Evolutionary conservation across 2,113 vertebrate genomes (phyloP).

Genomic region (Aphyosemion australe): DNA sequence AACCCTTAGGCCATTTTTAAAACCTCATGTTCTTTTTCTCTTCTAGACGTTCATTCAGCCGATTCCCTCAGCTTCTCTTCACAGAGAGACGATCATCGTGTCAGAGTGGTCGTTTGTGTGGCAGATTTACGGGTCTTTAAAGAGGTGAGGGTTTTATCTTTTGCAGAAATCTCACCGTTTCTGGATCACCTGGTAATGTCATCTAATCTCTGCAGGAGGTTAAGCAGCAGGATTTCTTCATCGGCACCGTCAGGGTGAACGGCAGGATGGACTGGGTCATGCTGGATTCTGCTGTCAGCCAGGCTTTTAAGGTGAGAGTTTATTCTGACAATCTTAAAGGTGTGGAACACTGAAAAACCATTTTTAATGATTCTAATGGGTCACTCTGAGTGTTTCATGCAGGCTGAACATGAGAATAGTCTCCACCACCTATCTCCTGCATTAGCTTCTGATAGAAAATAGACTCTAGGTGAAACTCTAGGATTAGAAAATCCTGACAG

Average conservation of each 20-base stretch:
- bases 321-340: neutral
- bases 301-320: slow-evolving; percentile 89
- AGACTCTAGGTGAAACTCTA: no score
- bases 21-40: neutral
- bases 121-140: slow-evolving; percentile 90
- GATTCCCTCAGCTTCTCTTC: slow-evolving; percentile 81
- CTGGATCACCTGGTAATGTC: neutral
- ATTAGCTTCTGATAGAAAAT: no score
- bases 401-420: no score
- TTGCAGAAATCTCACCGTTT: neutral
- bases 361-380: no score
- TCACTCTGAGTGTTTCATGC: no score
- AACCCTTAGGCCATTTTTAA: neutral
- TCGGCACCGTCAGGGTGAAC: slow-evolving; percentile 89
- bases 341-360: no score
- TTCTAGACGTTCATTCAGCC: slow-evolving; percentile 77
- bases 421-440: no score
- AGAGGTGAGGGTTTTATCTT: slow-evolving; percentile 82
- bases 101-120: slow-evolving; percentile 89
- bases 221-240: slow-evolving; percentile 94
- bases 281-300: slow-evolving; percentile 91
- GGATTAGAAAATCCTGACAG: no score
- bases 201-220: slow-evolving; percentile 81
- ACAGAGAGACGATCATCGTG: slow-evolving; percentile 86
- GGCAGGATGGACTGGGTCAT: slow-evolving; percentile 92